phyloP scores from a whole-genome alignment of 2,888 invertebrate species.

The Ophion slaviceki region DNA sequence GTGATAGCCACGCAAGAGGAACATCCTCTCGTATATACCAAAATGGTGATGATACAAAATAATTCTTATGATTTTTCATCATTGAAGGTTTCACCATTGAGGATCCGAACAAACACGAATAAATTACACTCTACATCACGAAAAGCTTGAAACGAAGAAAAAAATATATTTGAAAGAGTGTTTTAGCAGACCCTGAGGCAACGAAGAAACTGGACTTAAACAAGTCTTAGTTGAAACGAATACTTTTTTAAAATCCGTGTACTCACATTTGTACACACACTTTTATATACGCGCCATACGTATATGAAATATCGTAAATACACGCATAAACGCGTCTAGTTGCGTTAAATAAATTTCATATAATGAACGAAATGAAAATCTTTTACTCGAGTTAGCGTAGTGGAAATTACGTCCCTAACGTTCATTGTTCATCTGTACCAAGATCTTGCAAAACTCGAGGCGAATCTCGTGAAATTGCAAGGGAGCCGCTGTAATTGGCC shows the following conservation, averaged over 20 bases:
- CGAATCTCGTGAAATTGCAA: neutral
- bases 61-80: no score
- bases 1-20: no score
- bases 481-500: neutral
- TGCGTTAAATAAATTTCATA: neutral
- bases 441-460: neutral
- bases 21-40: no score
- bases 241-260: no score
- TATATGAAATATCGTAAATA: neutral
- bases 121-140: no score
- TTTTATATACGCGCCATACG: neutral
- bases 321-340: neutral
- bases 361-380: neutral
- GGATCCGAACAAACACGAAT: no score
- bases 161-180: neutral
- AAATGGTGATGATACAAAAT: no score
- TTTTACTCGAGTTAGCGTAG: neutral
- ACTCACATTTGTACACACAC: no score
- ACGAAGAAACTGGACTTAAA: no score
- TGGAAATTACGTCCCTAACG: neutral
- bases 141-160: neutral
- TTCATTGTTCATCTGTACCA: neutral
- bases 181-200: no score
- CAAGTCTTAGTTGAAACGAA: no score
- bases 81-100: no score